Conservation (phyloP, 2,888 invertebrate species). For the Orthosia incerta region DNA sequence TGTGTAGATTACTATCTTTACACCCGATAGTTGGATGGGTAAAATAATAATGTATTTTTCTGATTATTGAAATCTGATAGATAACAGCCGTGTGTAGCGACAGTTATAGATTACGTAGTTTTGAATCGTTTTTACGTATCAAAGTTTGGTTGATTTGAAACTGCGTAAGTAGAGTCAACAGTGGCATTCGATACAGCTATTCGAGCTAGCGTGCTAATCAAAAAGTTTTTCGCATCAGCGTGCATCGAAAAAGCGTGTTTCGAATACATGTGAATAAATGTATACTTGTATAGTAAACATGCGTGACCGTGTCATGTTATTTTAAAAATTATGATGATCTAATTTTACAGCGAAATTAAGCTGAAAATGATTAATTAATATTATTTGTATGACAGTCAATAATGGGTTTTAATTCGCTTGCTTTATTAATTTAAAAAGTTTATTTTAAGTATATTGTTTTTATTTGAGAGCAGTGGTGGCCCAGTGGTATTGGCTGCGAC, state of each 20-base stretch:
- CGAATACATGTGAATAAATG: neutral
- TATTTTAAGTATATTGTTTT: neutral
- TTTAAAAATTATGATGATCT: neutral
- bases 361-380: too few relatives aligned
- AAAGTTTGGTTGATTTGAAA: conserved; percentile 6
- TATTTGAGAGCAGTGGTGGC: too few relatives aligned
- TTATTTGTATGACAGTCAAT: neutral
- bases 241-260: too few relatives aligned
- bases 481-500: too few relatives aligned
- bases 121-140: conserved; percentile 14
- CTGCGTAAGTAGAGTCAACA: neutral
- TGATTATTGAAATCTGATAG: conserved; percentile 53
- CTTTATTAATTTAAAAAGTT: neutral
- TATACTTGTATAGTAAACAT: neutral
- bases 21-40: conserved; percentile 59
- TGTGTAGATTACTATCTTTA: conserved; percentile 72
- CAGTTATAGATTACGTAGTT: conserved; percentile 18
- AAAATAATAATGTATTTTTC: conserved; percentile 39
- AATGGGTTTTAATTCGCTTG: neutral
- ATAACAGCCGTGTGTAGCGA: conserved; percentile 16
- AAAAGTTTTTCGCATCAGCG: neutral
- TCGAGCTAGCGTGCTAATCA: neutral
- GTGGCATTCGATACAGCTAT: neutral
- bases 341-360: neutral
- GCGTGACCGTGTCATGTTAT: neutral